Conservation (phyloP, 1,140 invertebrate genomes). For the Teleopsis dalmanni region DNA sequence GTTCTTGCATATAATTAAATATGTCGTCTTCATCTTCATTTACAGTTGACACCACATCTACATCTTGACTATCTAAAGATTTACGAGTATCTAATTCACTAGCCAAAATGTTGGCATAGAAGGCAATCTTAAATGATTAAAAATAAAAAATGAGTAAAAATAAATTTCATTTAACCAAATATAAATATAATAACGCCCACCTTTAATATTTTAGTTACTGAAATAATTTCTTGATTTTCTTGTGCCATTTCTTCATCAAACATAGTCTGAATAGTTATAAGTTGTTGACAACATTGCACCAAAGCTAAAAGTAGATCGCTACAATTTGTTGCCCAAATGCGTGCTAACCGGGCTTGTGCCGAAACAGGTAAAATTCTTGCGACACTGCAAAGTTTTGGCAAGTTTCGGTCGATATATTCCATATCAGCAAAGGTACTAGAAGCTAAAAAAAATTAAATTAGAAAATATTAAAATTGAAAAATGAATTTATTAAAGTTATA, state of each 20-base stretch:
- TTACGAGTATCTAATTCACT: conserved; percentile 59
- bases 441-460: conserved; percentile 30
- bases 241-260: conserved; percentile 69
- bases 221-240: conserved; percentile 72
- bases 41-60: conserved; percentile 13
- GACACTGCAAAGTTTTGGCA: conserved; percentile 75
- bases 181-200: conserved; percentile 33
- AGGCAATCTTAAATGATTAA: conserved; percentile 64
- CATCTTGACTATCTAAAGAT: conserved; percentile 6
- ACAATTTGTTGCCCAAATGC: conserved; percentile 68
- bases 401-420: conserved; percentile 74
- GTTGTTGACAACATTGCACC: conserved; percentile 75
- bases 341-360: conserved; percentile 73
- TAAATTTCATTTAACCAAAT: neutral
- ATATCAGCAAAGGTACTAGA: conserved; percentile 49
- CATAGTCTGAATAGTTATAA: conserved; percentile 76
- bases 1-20: conserved; percentile 25
- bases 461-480: neutral
- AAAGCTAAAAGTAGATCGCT: conserved; percentile 62
- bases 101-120: conserved; percentile 82
- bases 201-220: conserved; percentile 77
- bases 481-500: neutral
- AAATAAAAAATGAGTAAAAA: too few species aligned
- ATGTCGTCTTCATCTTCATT: conserved; percentile 28
- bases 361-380: conserved; percentile 60